Percentiles rank a stretch among this genome's conserved stretches.
These are phyloP conservation scores for Cherax quadricarinatus DNA, from an alignment of 1,140 invertebrate genomes.

Conservation along the genomic window DNA sequence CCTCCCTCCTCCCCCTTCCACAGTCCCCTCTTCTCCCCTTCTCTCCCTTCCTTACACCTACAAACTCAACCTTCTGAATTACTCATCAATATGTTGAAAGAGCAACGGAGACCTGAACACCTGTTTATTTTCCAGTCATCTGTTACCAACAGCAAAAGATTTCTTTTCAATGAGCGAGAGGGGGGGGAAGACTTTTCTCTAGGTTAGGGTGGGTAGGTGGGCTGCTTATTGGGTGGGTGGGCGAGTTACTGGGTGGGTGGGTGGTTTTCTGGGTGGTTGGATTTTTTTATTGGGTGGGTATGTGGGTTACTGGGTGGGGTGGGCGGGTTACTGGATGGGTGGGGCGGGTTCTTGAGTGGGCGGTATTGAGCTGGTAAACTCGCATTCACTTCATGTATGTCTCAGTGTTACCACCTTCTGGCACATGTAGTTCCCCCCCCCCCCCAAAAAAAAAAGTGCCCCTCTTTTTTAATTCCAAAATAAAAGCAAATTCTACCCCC, in stretches of 20 bases:
- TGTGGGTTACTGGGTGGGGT: neutral
- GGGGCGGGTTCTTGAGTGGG: neutral
- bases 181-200: neutral
- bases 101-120: conserved; percentile 54
- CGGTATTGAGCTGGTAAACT: too few relatives aligned
- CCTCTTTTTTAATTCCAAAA: too few relatives aligned
- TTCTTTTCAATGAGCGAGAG: neutral
- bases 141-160: conserved; percentile 60
- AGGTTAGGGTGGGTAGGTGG: neutral
- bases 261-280: too few relatives aligned
- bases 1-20: neutral
- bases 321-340: neutral
- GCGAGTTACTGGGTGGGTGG: neutral
- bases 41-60: neutral
- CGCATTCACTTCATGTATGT: too few relatives aligned
- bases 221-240: neutral
- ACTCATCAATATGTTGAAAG: conserved; percentile 63
- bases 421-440: too few relatives aligned
- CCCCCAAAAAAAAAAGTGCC: too few relatives aligned
- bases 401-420: too few relatives aligned
- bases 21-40: neutral
- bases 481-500: too few relatives aligned
- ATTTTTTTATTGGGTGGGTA: neutral
- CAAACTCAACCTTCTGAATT: neutral
- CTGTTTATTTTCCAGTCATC: conserved; percentile 58